Base-by-base conservation (phyloP, 2,888 invertebrate genomes). In the Lithophane semibrunnea region DNA sequence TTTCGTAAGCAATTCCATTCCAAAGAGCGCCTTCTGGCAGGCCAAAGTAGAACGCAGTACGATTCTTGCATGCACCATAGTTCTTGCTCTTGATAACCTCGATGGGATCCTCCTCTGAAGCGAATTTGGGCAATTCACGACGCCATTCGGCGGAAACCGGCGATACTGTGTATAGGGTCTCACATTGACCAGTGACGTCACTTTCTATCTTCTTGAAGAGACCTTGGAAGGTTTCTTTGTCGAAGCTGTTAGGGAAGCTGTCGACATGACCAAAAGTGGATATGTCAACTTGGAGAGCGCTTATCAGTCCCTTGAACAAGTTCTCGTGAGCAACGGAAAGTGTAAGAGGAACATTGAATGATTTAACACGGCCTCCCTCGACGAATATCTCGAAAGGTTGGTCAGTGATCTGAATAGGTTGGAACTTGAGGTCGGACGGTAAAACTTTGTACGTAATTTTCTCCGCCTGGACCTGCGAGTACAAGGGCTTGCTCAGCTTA, bases 191-290 rank as follows among this genome's bases (percentile, higher is more conserved):
- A 68, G 97, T 97, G 44, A 98, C 97, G 60, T 98, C 97, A 84
- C 97, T 97, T 94, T 98, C 98, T 97, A 98, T 97, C 83, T 97
- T 97, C 86, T 97, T 97, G 94, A 97, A 98, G 68, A 97, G 95
- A 3, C 97, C 98, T 88, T 96, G 97, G 52, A 96, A 92, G 9
- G 93, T 91, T 73, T 95, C 91, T 75, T 94, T 93, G 56, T 97
- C 94, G 68, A 94, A 97, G 76, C 93, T 93, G 89, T 97, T 97
- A 79, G 96, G 93, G 44, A 94, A 91, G 83, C 94, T 96, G 54
- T 95, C 93, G 44, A 97, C 95, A 65, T 95, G 93, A 83, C 97
- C 97, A 90, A 97, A 93, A 21, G 97, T 97, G 37, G 97, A 96
- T 21, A 97, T 95, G 88, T 98, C 98, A 8, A 98, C 94, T 94